Evolutionary conservation across 2,888 invertebrate genomes (phyloP).

Genomic region (Nemotelus pantherinus): DNA sequence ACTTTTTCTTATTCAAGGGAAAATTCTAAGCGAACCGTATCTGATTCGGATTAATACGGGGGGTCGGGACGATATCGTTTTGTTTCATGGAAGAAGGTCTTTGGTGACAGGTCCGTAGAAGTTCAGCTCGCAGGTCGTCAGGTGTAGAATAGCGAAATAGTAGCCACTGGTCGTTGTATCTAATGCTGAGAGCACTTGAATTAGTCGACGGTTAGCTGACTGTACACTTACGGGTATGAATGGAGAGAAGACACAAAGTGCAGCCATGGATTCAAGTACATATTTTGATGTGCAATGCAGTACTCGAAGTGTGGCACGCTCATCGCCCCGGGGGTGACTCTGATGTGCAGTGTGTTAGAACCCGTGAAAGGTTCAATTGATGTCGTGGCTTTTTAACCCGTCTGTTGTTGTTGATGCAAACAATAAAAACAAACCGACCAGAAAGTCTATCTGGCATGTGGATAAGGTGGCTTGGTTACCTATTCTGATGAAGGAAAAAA

Average conservation of each 20-base stretch:
- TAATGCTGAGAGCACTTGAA: conserved; percentile 19
- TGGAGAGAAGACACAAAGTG: conserved; percentile 3
- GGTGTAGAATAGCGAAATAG: background rate
- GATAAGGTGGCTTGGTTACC: background rate
- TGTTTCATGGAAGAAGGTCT: background rate
- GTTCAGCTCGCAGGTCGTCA: background rate
- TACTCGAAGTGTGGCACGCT: background rate
- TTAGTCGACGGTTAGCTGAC: conserved; percentile 21
- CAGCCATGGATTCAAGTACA: conserved; percentile 28
- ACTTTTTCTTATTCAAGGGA: conserved; percentile 28
- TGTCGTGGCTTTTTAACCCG: conserved; percentile 32
- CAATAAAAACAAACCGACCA: background rate
- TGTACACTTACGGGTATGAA: conserved; percentile 15
- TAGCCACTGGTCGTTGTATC: background rate
- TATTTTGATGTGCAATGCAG: background rate
- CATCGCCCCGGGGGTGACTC: too few relatives aligned
- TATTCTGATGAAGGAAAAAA: too few relatives aligned
- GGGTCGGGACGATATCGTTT: too few relatives aligned
- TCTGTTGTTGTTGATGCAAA: background rate
- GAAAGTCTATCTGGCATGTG: background rate
- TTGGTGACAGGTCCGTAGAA: background rate
- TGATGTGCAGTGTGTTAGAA: conserved; percentile 1
- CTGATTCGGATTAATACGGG: conserved; percentile 17
- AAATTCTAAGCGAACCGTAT: conserved; percentile 13
- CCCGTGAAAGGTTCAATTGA: conserved; percentile 31